A percentile compares a stretch with the other conserved stretches of the same genome.
These are phyloP conservation scores for Agrilus planipennis DNA, from an alignment of 1,140 invertebrate genomes.

Conservation along the genomic window DNA sequence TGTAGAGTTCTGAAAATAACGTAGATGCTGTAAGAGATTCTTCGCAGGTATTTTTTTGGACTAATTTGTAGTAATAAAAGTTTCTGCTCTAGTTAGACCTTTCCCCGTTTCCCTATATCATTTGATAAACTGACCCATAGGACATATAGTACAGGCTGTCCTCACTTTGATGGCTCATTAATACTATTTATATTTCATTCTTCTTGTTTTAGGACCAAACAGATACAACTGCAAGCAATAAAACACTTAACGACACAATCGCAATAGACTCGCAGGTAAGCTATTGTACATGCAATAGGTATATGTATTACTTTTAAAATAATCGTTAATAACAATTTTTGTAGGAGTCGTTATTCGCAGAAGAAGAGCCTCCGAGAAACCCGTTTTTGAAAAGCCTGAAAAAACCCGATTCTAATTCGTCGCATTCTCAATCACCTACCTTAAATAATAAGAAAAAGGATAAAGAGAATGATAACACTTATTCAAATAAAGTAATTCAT, in stretches of 20 bases:
- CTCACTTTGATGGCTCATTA: background rate
- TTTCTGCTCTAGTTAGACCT: no score
- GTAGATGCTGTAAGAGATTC: no score
- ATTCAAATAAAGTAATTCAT: no score
- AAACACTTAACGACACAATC: background rate
- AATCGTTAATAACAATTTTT: no score
- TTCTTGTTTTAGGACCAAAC: no score
- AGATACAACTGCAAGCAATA: background rate
- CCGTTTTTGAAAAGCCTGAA: conserved; percentile 2
- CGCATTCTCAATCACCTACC: background rate
- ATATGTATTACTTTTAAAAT: background rate
- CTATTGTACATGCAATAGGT: background rate
- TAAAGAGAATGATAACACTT: background rate
- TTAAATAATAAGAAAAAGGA: background rate
- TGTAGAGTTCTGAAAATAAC: no score
- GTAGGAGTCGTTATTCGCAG: background rate
- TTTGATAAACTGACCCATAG: no score
- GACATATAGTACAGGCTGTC: no score
- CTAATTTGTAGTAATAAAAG: no score
- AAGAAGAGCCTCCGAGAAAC: background rate
- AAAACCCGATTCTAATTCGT: background rate
- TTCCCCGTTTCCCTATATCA: no score
- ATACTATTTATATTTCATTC: no score
- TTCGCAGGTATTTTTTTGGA: no score
- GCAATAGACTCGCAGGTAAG: background rate